Evolutionary conservation across 53 echinoderm and acorn worm species (phyloP), one percentile per base, ranked within the genome.

Genomic region (Henricia sp.): DNA sequence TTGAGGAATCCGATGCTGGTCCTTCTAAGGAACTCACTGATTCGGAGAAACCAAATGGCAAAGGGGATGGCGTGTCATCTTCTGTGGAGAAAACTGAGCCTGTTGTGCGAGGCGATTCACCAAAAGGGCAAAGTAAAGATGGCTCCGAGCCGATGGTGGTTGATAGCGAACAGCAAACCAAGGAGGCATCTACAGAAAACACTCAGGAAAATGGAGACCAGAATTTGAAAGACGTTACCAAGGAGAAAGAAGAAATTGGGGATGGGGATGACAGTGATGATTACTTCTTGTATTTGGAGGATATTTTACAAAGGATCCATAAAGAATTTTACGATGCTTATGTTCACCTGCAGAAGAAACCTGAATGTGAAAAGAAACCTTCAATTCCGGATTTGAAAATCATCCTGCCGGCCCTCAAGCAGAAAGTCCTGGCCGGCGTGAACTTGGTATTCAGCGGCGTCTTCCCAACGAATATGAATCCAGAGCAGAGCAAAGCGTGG

Each of bases 381-480:
- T 50, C 50, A 23, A 77, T 94, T 10, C 95, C 95, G 20, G 96
- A 99, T 66, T 80, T 99, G 39, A 99, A 95, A 83, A 84, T 72
- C 26, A 95, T 99, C 34, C 57, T 99, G 52, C 94, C 92, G 23
- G 55, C 88, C 6, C 77, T 99, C 35, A 85, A 87, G 25, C 62
- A 85, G 72, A 92, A 85, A 43, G 89, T 91, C n/a, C 84, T 99
- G n/a, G 42, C 62, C 3, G 99, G 92, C 8, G 75, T 77, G 11
- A 92, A 90, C 33, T 86, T 99, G 20, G 89, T 95, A 20, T 99
- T 99, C 57, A 95, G 92, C 9, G 91, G 94, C 32, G 94, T 99
- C 63, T 99, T 99, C 64, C 99, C 99, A 17, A 92, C 90, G 21
- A 95, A 99, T 42, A 90, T 99, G 84, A 94, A 94, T 35, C 94